Evolutionary conservation across 2,888 invertebrate species (phyloP), one percentile per base, ranked within the genome.

Genomic region (Zelleria hepariella): DNA sequence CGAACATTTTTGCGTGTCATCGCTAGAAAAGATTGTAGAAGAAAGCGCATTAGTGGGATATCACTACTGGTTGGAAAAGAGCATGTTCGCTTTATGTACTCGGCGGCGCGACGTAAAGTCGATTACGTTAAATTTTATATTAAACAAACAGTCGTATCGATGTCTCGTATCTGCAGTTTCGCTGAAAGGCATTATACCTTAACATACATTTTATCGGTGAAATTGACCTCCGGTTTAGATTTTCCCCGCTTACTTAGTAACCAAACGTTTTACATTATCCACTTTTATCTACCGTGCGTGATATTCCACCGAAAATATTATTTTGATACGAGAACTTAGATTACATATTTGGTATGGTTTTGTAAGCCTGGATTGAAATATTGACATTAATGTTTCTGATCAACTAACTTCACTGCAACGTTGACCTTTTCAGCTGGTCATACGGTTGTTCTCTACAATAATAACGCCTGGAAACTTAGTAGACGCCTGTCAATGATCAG

Each of bases 11-110:
- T 78, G 80, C 83, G 78, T 84, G 84, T 86, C 86, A 85, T 85
- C 80, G 80, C 76, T 82, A 82, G 85, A 82, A 86, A 86, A 86
- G 82, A 86, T 86, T 86, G 80, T 80, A 82, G 78, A 75, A 81
- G 78, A 82, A 82, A 81, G 82, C 82, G 83, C 82, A 87, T 87
- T 87, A 87, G 86, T 82, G 78, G 80, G 79, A 80, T 86, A 82
- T 85, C 84, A 83, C 81, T 82, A 77, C 72, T 78, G 78, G 77
- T 78, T 79, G 78, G 77, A 74, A 78, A 82, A 79, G 75, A 80
- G 77, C 80, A 80, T 80, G 79, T 82, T 76, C 74, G 77, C 74
- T 80, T 80, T 79, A 81, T 80, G 74, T 80, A 78, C 59, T 25
- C 73, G 66, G 67, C 72, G 73, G 73, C 71, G 75, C 73, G 74